Base-by-base conservation (phyloP, 2,888 invertebrate species). In the Acleris sparsana region DNA sequence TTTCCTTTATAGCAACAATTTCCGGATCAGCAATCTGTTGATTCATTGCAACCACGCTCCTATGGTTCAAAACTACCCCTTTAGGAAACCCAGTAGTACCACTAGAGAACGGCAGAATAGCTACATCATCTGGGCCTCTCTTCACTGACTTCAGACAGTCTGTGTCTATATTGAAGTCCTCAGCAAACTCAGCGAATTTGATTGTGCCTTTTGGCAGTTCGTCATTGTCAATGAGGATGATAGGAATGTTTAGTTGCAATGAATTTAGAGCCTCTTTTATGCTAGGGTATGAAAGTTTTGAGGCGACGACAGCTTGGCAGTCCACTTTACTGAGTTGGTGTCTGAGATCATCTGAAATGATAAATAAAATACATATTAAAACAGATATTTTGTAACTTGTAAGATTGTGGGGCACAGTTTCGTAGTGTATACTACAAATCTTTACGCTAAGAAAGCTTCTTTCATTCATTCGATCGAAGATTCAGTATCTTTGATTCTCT, bases 41-140 rank as follows among this genome's bases (percentile, higher is more conserved):
- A 59, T 89, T 84, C 77, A 94, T 89, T 0, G 94, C 81, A 0
- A 94, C 86, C 0, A 94, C 76, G 78, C 94, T 94, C 53, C 77
- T 85, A 80, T 96, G 96, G 0, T 94, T 93, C 7, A 96, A 78
- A 62, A 93, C 92, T 0, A 97, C 96, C 0, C 95, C 96, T 87
- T 97, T 97, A 0, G 96, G 95, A 44, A 96, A 82, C 0, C 98
- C 98, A 0, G 97, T 97, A 0, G 98, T 98, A 0, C 97, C 97
- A 78, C 97, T 97, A 0, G 97, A 97, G 84, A 96, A 97, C 0
- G 97, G 97, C 71, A 97, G 78, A 18, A 96, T 86, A 0, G 94
- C 94, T 5, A 95, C 77, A 73, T 96, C 96, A 9, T 95, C 90
- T 0, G 93, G 81, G 43, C 76, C 80, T 46, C 92, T 78, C 9